Conservation (phyloP, 2,113 vertebrate species). For the Fregetta grallaria region DNA sequence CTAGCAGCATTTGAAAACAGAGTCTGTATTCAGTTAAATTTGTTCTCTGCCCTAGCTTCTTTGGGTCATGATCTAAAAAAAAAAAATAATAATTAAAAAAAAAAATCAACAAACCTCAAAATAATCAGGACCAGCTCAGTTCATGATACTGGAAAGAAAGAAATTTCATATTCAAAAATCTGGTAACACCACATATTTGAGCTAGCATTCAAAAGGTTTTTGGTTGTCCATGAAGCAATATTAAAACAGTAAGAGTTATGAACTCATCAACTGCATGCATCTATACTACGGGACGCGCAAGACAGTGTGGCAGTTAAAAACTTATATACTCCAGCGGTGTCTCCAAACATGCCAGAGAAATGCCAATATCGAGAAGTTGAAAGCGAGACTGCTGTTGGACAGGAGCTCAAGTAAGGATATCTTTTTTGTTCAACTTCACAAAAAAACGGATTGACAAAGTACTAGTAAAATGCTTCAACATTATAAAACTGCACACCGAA, state of each 20-base stretch:
- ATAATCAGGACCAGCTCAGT: neutral
- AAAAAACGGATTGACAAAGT: accelerated
- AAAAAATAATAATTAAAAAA: no score
- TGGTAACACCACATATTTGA: neutral
- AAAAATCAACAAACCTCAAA: neutral
- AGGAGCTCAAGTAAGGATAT: neutral
- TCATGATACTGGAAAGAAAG: neutral
- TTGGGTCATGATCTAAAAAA: neutral
- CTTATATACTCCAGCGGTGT: neutral
- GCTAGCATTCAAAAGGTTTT: neutral
- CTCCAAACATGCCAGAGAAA: neutral
- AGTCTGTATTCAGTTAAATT: neutral
- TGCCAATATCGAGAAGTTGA: neutral
- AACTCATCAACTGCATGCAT: neutral
- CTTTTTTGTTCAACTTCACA: neutral
- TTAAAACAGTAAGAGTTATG: neutral
- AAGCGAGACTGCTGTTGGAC: neutral
- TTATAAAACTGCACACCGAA: neutral
- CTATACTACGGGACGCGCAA: neutral
- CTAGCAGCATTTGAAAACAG: neutral
- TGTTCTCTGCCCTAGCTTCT: neutral
- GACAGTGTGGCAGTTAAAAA: neutral
- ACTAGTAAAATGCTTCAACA: neutral
- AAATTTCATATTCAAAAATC: neutral
- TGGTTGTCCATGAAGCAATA: neutral